Base-by-base conservation (phyloP, 2,797 vertebrate species). In the Anabacerthia variegaticeps region DNA sequence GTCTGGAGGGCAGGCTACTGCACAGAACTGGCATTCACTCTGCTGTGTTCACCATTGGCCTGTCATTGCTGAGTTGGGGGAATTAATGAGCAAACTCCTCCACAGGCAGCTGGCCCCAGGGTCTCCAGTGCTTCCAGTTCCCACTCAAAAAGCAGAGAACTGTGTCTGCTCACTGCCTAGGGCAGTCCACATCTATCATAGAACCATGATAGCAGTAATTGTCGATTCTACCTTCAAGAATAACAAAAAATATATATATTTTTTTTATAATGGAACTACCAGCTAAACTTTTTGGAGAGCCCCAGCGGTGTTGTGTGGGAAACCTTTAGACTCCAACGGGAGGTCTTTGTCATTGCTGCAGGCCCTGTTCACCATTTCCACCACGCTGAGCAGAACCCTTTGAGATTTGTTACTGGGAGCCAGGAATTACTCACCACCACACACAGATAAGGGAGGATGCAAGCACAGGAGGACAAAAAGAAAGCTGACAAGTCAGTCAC, bases 21-120 rank as follows among this genome's bases (percentile, higher is more conserved):
- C 77, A 30, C 44, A 46, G 48, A 58, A 4, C 0, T 51, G 44
- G 4, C 15, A 9, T 12, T 56, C 37, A 1, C 13, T 39, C n/a
- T 0, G 0, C 0, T 1, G 1, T 5, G 4, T 9, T 79, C 68
- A 41, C n/a, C 26, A 1, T 14, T 24, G 12, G 4, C 27, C 39
- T 43, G 41, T 2, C 6, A 8, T 6, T 66, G 67, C 34, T 3
- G 4, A 18, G 19, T 0, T 2, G 2, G 44, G 28, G 76, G 22
- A 20, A 6, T 8, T 12, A 15, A 9, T 0, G 24, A 58, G n/a
- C 36, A 21, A 49, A 39, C 65, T 18, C 28, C 44, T 51, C 28
- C 36, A 7, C 0, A 7, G 27, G 20, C 67, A 46, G 52, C 4
- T 9, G 36, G 21, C 32, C 32, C 20, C 26, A 76, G 46, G 32